These are phyloP conservation scores for Coptotermes formosanus DNA, from an alignment of 1,140 invertebrate genomes.

Conservation along the genomic window DNA sequence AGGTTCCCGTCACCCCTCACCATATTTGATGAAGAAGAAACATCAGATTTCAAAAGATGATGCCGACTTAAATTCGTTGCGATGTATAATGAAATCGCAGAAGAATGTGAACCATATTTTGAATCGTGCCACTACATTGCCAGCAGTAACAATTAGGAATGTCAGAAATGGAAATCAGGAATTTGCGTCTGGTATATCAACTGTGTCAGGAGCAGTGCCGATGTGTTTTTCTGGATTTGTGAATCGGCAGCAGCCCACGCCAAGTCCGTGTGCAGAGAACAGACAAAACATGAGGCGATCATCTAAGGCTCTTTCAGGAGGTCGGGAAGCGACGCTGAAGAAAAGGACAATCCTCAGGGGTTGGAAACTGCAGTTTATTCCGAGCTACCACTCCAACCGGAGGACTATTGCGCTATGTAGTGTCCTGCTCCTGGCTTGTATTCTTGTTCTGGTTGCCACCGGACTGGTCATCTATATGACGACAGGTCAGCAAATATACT, in stretches of 20 bases:
- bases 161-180: neutral
- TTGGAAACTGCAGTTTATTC: neutral
- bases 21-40: neutral
- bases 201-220: neutral
- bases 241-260: neutral
- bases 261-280: neutral
- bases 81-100: neutral
- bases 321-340: neutral
- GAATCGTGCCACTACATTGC: neutral
- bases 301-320: neutral
- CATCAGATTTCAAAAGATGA: neutral
- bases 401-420: neutral
- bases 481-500: neutral
- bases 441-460: neutral
- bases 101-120: neutral
- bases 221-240: neutral
- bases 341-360: neutral
- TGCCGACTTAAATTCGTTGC: neutral
- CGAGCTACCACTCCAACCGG: neutral
- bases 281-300: neutral
- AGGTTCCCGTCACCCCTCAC: neutral
- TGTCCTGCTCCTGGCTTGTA: neutral
- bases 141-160: neutral
- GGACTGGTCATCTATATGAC: neutral
- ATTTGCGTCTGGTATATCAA: neutral